phyloP scores from a whole-genome alignment of 1,140 invertebrate genomes.

The Chironomus tepperi region DNA sequence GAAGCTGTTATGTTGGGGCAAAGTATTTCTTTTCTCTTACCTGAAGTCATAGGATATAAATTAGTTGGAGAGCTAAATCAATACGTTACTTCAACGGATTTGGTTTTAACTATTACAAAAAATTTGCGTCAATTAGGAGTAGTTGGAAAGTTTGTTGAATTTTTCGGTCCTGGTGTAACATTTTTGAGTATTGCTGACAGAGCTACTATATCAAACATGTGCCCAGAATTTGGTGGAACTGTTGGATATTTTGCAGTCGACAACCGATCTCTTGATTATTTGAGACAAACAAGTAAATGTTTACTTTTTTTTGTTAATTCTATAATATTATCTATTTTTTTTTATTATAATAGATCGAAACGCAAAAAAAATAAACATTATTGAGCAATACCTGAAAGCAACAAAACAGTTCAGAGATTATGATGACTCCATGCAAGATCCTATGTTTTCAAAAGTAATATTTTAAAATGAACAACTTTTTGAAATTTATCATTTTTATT shows the following conservation, averaged over 20 bases:
- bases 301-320: conserved; percentile 25
- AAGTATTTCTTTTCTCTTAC: conserved; percentile 91
- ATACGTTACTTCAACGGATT: conserved; percentile 91
- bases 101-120: conserved; percentile 97
- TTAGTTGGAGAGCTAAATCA: conserved; percentile 70
- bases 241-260: conserved; percentile 95
- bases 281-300: conserved; percentile 74
- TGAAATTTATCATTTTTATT: too few species aligned
- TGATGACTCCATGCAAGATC: conserved; percentile 65
- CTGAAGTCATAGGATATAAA: conserved; percentile 92
- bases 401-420: conserved; percentile 83
- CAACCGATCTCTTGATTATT: conserved; percentile 71
- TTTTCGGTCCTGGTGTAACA: conserved; percentile 87
- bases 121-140: conserved; percentile 89
- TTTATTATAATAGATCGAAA: conserved; percentile 59
- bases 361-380: conserved; percentile 69
- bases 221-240: conserved; percentile 95
- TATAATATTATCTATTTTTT: background rate
- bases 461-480: too few species aligned
- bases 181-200: conserved; percentile 90
- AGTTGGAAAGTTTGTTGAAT: conserved; percentile 98
- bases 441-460: conserved; percentile 73
- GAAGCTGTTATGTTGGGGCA: conserved; percentile 92
- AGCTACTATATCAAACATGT: conserved; percentile 94
- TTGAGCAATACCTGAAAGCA: conserved; percentile 74